Conservation (phyloP, 2,888 invertebrate species). For the Scrobipalpa costella region DNA sequence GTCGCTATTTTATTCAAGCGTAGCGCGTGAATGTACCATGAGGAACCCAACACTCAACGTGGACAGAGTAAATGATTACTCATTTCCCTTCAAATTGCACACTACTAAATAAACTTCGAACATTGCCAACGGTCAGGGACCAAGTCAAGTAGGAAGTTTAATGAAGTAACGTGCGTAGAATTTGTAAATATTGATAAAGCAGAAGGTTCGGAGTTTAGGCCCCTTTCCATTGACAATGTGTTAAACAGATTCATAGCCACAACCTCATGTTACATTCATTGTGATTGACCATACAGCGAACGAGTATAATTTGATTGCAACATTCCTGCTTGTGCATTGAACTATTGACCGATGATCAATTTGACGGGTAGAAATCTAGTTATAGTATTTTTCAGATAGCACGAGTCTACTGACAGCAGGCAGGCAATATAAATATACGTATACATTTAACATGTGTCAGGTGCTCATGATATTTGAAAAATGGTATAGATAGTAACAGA, state of each 20-base stretch:
- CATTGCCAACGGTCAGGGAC: constrained; percentile 1
- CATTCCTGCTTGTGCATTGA: neutral
- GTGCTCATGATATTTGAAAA: no score
- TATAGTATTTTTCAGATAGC: neutral
- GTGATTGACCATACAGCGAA: constrained; percentile 12
- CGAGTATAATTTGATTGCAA: constrained; percentile 9
- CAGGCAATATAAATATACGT: no score
- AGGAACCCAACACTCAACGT: neutral
- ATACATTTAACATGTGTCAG: no score
- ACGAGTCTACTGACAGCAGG: no score
- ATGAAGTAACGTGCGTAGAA: neutral
- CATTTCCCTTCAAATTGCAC: neutral
- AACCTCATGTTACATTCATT: constrained; percentile 22
- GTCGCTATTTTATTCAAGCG: constrained; percentile 5
- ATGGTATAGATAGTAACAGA: no score
- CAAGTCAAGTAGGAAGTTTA: neutral
- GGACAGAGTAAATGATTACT: neutral
- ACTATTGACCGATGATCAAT: neutral
- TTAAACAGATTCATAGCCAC: constrained; percentile 13
- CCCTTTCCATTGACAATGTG: constrained; percentile 14
- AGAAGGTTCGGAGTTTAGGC: neutral
- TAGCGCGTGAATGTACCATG: constrained; percentile 16
- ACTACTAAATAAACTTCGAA: neutral
- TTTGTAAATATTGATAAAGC: neutral
- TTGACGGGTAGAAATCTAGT: neutral